Conservation (phyloP, 2,888 invertebrate genomes). For the Eudemis profundana region DNA sequence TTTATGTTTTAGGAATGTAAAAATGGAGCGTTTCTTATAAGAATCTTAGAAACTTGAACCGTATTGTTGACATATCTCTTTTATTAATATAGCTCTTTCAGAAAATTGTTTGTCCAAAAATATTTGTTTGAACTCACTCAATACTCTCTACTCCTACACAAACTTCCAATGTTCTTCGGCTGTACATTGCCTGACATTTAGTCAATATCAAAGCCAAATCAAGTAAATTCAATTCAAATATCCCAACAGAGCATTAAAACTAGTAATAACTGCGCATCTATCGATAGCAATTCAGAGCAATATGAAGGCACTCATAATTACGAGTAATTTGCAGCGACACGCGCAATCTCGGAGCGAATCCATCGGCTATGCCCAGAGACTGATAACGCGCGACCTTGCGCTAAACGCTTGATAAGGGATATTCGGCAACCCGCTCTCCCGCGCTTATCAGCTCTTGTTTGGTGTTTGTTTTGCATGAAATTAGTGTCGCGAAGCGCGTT, state of each 20-base stretch:
- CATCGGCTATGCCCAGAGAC: conserved; percentile 64
- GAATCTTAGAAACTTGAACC: too few relatives aligned
- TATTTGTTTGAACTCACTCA: too few relatives aligned
- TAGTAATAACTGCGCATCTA: conserved; percentile 13
- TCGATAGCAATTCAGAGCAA: conserved; percentile 21
- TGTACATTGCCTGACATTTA: background rate
- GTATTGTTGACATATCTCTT: too few relatives aligned
- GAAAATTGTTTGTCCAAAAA: background rate
- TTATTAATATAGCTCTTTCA: background rate
- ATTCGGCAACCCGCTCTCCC: conserved; percentile 67
- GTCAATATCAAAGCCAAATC: background rate
- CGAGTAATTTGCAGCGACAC: conserved; percentile 66
- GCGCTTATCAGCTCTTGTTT: conserved; percentile 64
- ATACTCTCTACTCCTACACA: too few relatives aligned
- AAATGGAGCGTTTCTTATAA: conserved; percentile 10
- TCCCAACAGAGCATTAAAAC: background rate
- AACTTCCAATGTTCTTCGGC: too few relatives aligned
- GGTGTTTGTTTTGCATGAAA: conserved; percentile 78
- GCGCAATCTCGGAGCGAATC: conserved; percentile 75
- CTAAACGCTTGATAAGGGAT: conserved; percentile 79
- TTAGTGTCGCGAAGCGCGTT: conserved; percentile 70
- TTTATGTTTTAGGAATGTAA: background rate
- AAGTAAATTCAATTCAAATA: too few relatives aligned
- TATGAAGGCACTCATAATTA: conserved; percentile 37
- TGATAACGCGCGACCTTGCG: conserved; percentile 80